Base-by-base conservation (phyloP, 2,113 vertebrate species). In the Phaethon lepturus region DNA sequence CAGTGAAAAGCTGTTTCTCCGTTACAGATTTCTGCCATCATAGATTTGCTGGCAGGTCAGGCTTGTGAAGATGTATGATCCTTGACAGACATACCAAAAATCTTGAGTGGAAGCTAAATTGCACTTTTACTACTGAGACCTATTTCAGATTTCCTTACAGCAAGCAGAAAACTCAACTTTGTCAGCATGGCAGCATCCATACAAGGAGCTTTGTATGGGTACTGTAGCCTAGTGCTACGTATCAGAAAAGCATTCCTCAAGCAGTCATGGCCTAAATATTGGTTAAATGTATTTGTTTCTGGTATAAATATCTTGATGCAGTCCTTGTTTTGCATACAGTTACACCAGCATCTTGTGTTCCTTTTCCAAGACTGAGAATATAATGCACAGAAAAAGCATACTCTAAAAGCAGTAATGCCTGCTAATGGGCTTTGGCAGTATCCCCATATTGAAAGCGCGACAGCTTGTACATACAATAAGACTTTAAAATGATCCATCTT, bases 11-110 rank as follows among this genome's bases (percentile, higher is more conserved):
- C 59, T 74, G 19, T 77, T 80, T 77, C 45, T 86, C 68, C 25
- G 2, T 66, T 63, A 74, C 38, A 78, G 83, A 44, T 84, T 93
- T 91, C 68, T 96, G 79, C 58, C 72, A 66, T 64, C 59, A 31
- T 15, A 88, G 66, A 55, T 97, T 93, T 95, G 42, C 67, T 80
- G 59, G 59, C 83, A 86, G 63, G 55, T 95, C 89, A 92, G 78
- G 20, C 55, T 66, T 88, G 71, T 83, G 67, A 79, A 88, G 67
- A 58, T 38, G 13, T 71, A 45, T 68, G 78, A 58, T 83, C 50
- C 74, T 93, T 94, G 88, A 80, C 82, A 92, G 88, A 77, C 59
- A 62, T 25, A 90, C 18, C 86, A 94, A 68, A 81, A 92, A 67
- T 73, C 68, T 42, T 62, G 31, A 86, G 58, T 49, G 76, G 83